Evolutionary conservation across 2,888 invertebrate genomes (phyloP), one percentile per base, ranked within the genome.

Genomic region (Leptogaster cylindrica): DNA sequence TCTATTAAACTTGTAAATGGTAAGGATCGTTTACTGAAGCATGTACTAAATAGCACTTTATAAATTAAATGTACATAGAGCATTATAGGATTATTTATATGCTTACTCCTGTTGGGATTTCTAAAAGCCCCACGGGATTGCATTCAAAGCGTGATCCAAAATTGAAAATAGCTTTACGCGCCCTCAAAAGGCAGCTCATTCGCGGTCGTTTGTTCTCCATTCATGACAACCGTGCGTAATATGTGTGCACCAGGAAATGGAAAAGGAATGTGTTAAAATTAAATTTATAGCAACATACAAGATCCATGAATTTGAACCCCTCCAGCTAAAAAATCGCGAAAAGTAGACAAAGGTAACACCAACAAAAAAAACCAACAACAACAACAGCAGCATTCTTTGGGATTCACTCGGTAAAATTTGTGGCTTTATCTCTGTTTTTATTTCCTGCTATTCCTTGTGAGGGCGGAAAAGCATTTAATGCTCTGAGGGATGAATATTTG

Each of bases 401-500:
- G 44, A 27, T 44, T 23, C 61, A 6, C 27, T 44, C 3, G 61
- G 14, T 10, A 61, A 39, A 61, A 61, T 61, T 61, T 61, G 61
- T 61, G 61, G 61, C 61, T 44, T 61, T 61, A 61, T 61, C 44
- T 61, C 44, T 44, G 61, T 61, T 58, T 61, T 61, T 61, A 28
- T 61, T 28, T 61, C 27, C 27, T 61, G 25, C 48, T 20, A 31
- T 33, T 64, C 33, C 48, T 64, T 28, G 39, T 23, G 68, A 39
- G 66, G 41, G 65, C 68, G 63, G 69, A 65, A 71, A 72, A 66
- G 69, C 78, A 78, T 78, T 78, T 79, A 80, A 79, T 79, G 78
- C 78, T 78, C 77, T 76, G 78, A 78, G 78, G 79, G 80, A 80
- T 79, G 79, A 79, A 80, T 79, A 79, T 80, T 79, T 79, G 80